These are phyloP conservation scores for Hapalemur alaotrensis DNA, from an alignment of 2,797 vertebrate genomes.

Conservation along the genomic window DNA sequence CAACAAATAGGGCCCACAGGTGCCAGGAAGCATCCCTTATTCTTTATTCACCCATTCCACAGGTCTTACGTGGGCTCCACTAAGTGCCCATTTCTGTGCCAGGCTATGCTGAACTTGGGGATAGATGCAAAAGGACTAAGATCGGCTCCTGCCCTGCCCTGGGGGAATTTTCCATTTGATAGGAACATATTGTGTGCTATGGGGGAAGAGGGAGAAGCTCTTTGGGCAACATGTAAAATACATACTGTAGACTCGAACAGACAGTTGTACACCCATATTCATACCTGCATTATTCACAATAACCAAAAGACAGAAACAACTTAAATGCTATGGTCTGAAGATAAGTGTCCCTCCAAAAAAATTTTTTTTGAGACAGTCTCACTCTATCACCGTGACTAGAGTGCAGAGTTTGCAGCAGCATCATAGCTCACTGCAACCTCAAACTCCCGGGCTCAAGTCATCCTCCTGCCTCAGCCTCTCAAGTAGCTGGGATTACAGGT, in stretches of 20 bases:
- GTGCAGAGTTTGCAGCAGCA: background rate
- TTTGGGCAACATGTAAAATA: background rate
- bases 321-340: background rate
- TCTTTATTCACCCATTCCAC: background rate
- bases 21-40: background rate
- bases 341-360: background rate
- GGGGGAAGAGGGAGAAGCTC: background rate
- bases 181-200: too few species aligned
- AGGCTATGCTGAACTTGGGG: background rate
- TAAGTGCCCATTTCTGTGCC: background rate
- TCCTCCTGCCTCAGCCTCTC: background rate
- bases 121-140: background rate
- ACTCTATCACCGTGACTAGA: background rate
- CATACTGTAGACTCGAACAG: background rate
- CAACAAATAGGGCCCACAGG: too few species aligned
- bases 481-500: background rate
- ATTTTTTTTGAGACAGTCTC: background rate
- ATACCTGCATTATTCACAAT: background rate
- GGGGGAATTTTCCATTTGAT: background rate
- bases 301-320: background rate
- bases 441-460: background rate
- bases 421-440: background rate
- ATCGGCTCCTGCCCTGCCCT: background rate
- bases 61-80: background rate
- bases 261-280: background rate